Conservation (phyloP, 2,888 invertebrate species). For the Petrolisthes manimaculis region DNA sequence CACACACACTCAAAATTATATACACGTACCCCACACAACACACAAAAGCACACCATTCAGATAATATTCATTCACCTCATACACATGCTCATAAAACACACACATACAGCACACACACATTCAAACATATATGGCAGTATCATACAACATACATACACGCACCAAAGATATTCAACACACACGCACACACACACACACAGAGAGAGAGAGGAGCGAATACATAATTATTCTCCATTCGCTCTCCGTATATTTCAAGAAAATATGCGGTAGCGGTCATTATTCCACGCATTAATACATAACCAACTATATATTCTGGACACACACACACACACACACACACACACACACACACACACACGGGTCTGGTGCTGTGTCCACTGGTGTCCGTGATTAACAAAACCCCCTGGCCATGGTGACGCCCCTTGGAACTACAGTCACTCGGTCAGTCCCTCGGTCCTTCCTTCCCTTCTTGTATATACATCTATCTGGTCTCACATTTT, state of each 20-base stretch:
- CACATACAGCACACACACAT: too few species aligned
- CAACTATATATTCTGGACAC: background rate
- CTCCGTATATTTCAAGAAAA: background rate
- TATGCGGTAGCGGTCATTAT: background rate
- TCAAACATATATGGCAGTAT: too few species aligned
- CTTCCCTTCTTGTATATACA: too few species aligned
- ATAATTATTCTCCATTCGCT: background rate
- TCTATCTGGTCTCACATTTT: too few species aligned
- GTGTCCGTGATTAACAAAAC: conserved; percentile 46
- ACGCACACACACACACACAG: background rate
- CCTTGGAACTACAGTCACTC: conserved; percentile 37
- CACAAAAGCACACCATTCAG: too few species aligned
- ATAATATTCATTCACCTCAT: too few species aligned
- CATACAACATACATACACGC: too few species aligned
- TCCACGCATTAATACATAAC: conserved; percentile 9
- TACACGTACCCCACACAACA: too few species aligned
- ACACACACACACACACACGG: background rate
- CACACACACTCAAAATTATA: too few species aligned
- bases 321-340: background rate
- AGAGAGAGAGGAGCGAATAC: background rate
- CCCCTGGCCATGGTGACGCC: conserved; percentile 16
- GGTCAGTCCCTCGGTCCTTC: too few species aligned
- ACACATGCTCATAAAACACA: too few species aligned
- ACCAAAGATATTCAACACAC: background rate
- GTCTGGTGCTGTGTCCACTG: conserved; percentile 30